Percentiles rank a stretch among this genome's conserved stretches.
Evolutionary conservation across 2,113 vertebrate genomes (phyloP).

Genomic region (cat (Felis catus)): F.catus_Fca126_mat1.0 CM031412.1:190407001-190407500

Average conservation of each 20-base stretch:
- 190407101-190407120: not conserved
- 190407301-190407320: no score
- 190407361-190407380: not conserved
- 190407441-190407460: not conserved
- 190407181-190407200: not conserved
- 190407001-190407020: constrained; percentile 47
- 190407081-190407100: not conserved
- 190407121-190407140: not conserved
- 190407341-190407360: not conserved
- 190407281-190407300: not conserved
- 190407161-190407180: not conserved
- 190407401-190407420: not conserved
- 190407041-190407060: not conserved
- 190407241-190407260: not conserved
- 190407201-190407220: not conserved
- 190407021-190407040: constrained; percentile 78
- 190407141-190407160: not conserved
- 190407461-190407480: not conserved
- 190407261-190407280: not conserved
- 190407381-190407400: not conserved
- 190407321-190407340: not conserved
- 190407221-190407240: not conserved
- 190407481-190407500: no score
- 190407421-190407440: not conserved
- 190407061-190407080: not conserved